Percentiles rank a stretch among this genome's conserved stretches.
phyloP scores from a whole-genome alignment of 2,797 vertebrate genomes.

The Gastrophryne carolinensis region DNA sequence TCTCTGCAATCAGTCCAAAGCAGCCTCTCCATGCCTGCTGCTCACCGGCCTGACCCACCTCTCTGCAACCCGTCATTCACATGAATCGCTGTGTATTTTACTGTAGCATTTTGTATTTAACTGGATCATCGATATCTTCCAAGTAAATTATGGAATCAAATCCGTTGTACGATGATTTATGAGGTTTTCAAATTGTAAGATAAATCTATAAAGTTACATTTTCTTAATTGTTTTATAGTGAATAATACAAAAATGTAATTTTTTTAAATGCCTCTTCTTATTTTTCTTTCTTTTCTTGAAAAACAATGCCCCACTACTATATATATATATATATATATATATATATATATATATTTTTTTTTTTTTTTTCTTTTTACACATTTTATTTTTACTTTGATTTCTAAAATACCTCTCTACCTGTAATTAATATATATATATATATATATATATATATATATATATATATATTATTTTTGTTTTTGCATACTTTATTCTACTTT shows the following conservation, averaged over 20 bases:
- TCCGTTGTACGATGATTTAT: conserved; percentile 88
- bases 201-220: conserved; percentile 73
- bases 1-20: conserved; percentile 65
- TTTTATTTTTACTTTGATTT: too few species aligned
- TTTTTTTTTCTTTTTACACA: background rate
- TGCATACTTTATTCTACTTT: too few species aligned
- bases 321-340: too few species aligned
- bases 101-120: conserved; percentile 99
- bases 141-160: conserved; percentile 98
- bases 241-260: conserved; percentile 78
- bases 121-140: conserved; percentile 97
- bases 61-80: conserved; percentile 84
- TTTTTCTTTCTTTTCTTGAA: conserved; percentile 54
- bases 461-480: too few species aligned
- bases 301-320: too few species aligned
- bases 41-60: conserved; percentile 83
- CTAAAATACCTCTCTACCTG: too few species aligned
- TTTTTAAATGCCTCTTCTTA: conserved; percentile 72
- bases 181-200: conserved; percentile 82
- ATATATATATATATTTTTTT: conserved; percentile 64
- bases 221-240: conserved; percentile 77
- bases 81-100: conserved; percentile 99
- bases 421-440: too few species aligned
- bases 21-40: too few species aligned
- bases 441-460: too few species aligned